These are phyloP conservation scores for Drosophila arawakana DNA, from an alignment of 1,140 invertebrate species.

Conservation along the genomic window DNA sequence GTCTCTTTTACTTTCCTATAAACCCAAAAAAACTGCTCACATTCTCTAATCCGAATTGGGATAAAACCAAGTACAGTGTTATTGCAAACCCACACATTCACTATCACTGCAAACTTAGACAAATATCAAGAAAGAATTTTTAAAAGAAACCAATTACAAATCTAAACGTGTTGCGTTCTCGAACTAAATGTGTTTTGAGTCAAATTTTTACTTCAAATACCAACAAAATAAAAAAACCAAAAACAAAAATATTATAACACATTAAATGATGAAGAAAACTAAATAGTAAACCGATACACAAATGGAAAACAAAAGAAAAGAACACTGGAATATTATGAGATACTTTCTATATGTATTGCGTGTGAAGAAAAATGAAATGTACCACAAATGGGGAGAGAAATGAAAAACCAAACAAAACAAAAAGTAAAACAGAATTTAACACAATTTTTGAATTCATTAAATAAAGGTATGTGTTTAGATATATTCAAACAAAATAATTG, in stretches of 20 bases:
- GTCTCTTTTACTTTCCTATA: not conserved
- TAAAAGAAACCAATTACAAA: conserved; percentile 56
- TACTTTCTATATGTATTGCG: conserved; percentile 54
- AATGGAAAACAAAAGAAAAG: conserved; percentile 35
- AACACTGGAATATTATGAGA: conserved; percentile 49
- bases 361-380: conserved; percentile 67
- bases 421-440: conserved; percentile 76
- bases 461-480: conserved; percentile 83
- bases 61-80: conserved; percentile 1
- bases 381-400: conserved; percentile 52
- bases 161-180: conserved; percentile 75
- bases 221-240: conserved; percentile 26
- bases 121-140: conserved; percentile 54
- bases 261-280: conserved; percentile 35
- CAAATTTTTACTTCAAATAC: conserved; percentile 75
- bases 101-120: conserved; percentile 45
- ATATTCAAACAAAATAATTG: conserved; percentile 70
- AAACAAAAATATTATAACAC: conserved; percentile 17
- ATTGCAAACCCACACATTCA: conserved; percentile 21
- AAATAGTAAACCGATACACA: conserved; percentile 39
- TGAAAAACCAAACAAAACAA: conserved; percentile 47
- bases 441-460: conserved; percentile 84
- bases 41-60: not conserved
- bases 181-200: conserved; percentile 81
- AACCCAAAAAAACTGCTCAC: not conserved